Conservation (phyloP, 2,888 invertebrate genomes). For the Apomyelois bistriatella region DNA sequence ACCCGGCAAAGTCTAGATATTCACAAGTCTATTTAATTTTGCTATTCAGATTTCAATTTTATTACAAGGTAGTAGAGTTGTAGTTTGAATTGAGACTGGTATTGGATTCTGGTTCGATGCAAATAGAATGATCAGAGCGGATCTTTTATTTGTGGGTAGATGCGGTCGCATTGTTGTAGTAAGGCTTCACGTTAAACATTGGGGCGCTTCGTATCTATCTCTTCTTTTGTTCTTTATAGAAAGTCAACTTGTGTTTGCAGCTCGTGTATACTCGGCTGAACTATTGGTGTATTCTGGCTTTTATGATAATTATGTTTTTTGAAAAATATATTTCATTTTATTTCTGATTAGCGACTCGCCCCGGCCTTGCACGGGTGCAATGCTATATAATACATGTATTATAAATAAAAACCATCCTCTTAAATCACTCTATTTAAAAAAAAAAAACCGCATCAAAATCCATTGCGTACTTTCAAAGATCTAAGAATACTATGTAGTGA, state of each 20-base stretch:
- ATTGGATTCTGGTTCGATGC: conserved; percentile 35
- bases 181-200: conserved; percentile 33
- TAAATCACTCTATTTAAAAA: no score
- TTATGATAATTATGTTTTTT: not conserved
- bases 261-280: not conserved
- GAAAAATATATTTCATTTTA: no score
- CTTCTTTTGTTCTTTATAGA: conserved; percentile 5
- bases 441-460: no score
- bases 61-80: not conserved
- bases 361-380: no score
- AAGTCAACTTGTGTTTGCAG: not conserved
- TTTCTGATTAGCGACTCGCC: no score
- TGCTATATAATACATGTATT: no score
- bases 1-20: conserved; percentile 1
- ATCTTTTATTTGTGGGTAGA: conserved; percentile 31
- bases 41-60: not conserved
- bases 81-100: conserved; percentile 8
- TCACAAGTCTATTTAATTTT: conserved; percentile 1
- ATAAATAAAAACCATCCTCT: no score
- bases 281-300: not conserved
- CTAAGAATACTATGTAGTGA: no score
- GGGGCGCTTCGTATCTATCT: conserved; percentile 29
- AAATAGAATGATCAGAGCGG: conserved; percentile 32
- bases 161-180: conserved; percentile 35
- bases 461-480: no score